phyloP scores from a whole-genome alignment of 2,797 vertebrate genomes.

The Garrulus glandarius region DNA sequence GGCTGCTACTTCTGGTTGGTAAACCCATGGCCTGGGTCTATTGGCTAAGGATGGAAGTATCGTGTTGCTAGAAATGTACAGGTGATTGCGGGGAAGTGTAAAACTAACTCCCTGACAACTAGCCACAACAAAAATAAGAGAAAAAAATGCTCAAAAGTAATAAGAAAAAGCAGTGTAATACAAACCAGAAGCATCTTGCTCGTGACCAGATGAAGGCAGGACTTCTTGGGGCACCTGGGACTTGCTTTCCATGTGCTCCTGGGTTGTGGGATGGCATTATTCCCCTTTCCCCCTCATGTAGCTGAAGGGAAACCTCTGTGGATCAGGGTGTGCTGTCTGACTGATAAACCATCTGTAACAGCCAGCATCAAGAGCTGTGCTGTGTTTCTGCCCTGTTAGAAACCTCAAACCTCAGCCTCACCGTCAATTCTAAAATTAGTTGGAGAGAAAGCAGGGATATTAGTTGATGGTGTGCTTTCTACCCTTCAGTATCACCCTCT shows the following conservation, averaged over 20 bases:
- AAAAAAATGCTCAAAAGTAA: not conserved
- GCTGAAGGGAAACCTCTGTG: not conserved
- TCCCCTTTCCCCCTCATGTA: fast-evolving
- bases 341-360: not conserved
- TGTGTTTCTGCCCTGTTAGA: not conserved
- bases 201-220: not conserved
- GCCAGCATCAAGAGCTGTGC: not conserved
- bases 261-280: fast-evolving
- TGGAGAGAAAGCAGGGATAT: not conserved
- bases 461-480: not conserved
- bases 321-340: not conserved
- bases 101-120: not conserved
- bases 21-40: not conserved
- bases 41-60: not conserved
- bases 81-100: fast-evolving
- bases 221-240: not conserved
- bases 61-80: not conserved
- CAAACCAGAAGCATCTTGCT: not conserved
- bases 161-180: not conserved
- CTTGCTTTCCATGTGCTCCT: not conserved
- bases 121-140: not conserved
- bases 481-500: not conserved
- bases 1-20: not conserved
- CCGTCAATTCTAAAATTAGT: not conserved
- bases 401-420: not conserved